A percentile compares a stretch with the other conserved stretches of the same genome.
phyloP scores from a whole-genome alignment of 2,113 vertebrate genomes.

The Orycteropus afer region DNA sequence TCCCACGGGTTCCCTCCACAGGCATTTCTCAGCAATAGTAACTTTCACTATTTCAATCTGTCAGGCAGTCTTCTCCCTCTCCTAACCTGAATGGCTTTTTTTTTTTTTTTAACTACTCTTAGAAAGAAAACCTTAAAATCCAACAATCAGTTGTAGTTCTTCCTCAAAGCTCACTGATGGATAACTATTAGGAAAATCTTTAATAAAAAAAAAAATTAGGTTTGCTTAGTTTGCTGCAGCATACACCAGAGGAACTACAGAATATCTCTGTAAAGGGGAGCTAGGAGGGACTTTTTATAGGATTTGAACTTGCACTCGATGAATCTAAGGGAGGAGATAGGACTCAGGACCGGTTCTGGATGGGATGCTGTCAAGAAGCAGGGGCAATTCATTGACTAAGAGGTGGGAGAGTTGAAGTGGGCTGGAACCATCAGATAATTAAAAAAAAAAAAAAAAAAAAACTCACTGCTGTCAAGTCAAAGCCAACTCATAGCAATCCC shows the following conservation, averaged over 20 bases:
- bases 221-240: neutral
- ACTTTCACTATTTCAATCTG: neutral
- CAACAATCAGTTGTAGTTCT: neutral
- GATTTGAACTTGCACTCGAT: neutral
- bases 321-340: neutral
- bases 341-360: neutral
- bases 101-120: neutral
- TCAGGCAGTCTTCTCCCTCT: neutral
- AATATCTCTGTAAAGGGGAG: neutral
- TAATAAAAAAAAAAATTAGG: too few species aligned
- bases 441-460: too few species aligned
- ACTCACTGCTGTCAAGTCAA: too few species aligned
- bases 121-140: neutral
- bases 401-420: neutral
- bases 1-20: neutral
- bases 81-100: neutral
- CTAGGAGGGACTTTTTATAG: neutral
- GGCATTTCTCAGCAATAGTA: neutral
- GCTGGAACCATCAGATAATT: neutral
- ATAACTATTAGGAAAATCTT: neutral
- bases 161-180: neutral
- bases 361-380: neutral
- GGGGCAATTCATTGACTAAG: neutral
- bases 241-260: neutral
- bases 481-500: too few species aligned